phyloP scores from a whole-genome alignment of 2,888 invertebrate genomes.

The Plemyria rubiginata region DNA sequence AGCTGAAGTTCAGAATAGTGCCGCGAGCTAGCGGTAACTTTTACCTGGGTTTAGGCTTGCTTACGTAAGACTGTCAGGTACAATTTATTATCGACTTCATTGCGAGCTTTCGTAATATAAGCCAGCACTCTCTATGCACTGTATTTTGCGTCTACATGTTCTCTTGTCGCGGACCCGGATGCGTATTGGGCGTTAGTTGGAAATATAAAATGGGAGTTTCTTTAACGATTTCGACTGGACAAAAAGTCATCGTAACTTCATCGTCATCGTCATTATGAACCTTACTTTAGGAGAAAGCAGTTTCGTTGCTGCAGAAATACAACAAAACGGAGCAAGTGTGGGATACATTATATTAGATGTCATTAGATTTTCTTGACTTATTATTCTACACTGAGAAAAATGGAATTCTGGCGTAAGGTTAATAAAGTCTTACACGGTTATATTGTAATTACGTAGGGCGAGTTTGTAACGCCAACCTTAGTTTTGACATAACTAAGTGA shows the following conservation, averaged over 20 bases:
- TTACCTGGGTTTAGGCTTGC: conserved; percentile 75
- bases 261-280: not conserved
- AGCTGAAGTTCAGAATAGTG: conserved; percentile 74
- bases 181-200: conserved; percentile 43
- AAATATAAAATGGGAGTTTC: conserved; percentile 10
- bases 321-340: not conserved
- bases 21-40: conserved; percentile 75
- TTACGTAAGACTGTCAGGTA: conserved; percentile 76
- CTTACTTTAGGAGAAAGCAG: conserved; percentile 34
- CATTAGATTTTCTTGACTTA: too few relatives aligned
- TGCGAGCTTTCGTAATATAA: conserved; percentile 79
- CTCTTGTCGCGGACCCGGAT: conserved; percentile 59
- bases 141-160: conserved; percentile 56
- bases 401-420: too few relatives aligned
- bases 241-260: conserved; percentile 6
- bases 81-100: conserved; percentile 79
- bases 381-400: too few relatives aligned
- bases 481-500: too few relatives aligned
- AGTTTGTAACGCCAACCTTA: too few relatives aligned
- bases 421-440: too few relatives aligned
- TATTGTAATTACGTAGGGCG: too few relatives aligned
- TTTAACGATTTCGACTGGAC: not conserved
- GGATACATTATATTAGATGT: not conserved
- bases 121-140: conserved; percentile 64
- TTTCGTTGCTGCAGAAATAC: conserved; percentile 21